Conservation (phyloP, 2,113 vertebrate species). For the Entosphenus tridentatus region DNA sequence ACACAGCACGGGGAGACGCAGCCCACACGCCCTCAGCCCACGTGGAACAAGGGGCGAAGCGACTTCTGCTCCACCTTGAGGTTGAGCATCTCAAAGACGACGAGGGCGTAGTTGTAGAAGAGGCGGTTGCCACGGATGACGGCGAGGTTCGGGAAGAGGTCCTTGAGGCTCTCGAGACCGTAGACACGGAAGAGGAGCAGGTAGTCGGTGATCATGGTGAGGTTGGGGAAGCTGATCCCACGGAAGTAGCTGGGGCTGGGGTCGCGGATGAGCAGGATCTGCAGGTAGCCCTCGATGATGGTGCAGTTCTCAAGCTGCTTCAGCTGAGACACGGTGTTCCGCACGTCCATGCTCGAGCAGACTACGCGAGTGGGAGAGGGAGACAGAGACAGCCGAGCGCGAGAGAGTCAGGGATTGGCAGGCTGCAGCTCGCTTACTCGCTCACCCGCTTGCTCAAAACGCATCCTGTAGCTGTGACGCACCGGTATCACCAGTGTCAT, state of each 20-base stretch:
- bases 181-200: slow-evolving; percentile 39
- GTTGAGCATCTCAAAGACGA: slow-evolving; percentile 40
- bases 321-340: slow-evolving; percentile 29
- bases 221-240: slow-evolving; percentile 29
- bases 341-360: slow-evolving; percentile 41
- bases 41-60: too few relatives aligned
- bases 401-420: too few relatives aligned
- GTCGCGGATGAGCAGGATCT: slow-evolving; percentile 41
- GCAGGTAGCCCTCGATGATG: slow-evolving; percentile 35
- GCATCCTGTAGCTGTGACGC: too few relatives aligned
- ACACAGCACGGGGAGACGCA: too few relatives aligned
- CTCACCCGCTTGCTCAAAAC: too few relatives aligned
- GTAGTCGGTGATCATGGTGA: slow-evolving; percentile 39
- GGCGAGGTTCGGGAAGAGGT: slow-evolving; percentile 36
- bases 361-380: slow-evolving; percentile 16
- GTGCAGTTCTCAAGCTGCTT: slow-evolving; percentile 34
- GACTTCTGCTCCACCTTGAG: slow-evolving; percentile 11
- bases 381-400: background rate
- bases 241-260: slow-evolving; percentile 28
- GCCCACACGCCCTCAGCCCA: too few relatives aligned
- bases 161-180: slow-evolving; percentile 32
- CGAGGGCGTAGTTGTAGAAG: slow-evolving; percentile 36
- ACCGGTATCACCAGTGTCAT: too few relatives aligned
- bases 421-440: too few relatives aligned
- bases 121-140: slow-evolving; percentile 31